These are phyloP conservation scores for Dipodomys spectabilis DNA, from an alignment of 2,113 vertebrate genomes.

Conservation along the genomic window DNA sequence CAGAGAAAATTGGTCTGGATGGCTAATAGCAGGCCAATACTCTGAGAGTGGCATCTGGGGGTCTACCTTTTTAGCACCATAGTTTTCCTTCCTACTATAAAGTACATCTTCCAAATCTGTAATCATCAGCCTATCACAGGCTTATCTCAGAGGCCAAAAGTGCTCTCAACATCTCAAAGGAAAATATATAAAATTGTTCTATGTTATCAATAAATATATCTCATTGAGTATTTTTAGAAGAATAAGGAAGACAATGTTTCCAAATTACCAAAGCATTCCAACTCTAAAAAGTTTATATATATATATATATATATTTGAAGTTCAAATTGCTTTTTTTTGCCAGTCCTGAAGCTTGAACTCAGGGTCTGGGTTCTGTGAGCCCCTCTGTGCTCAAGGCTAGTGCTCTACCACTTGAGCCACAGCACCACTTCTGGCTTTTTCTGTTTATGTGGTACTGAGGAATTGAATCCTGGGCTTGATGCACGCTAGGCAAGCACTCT, in stretches of 20 bases:
- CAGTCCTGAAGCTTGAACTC: too few species aligned
- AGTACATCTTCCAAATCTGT: neutral
- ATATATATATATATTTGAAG: neutral
- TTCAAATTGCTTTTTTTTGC: neutral
- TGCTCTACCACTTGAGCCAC: too few species aligned
- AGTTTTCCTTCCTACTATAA: neutral
- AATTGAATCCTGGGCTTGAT: too few species aligned
- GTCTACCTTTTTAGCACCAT: neutral
- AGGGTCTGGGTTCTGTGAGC: too few species aligned
- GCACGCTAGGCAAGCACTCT: too few species aligned
- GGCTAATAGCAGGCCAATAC: neutral
- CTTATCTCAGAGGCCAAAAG: constrained; percentile 15
- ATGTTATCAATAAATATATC: constrained; percentile 18
- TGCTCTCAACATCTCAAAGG: constrained; percentile 1
- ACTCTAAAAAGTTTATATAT: neutral
- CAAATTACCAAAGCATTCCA: neutral
- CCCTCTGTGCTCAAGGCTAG: too few species aligned
- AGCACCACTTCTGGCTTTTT: too few species aligned
- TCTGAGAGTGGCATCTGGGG: neutral
- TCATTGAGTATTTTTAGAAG: neutral
- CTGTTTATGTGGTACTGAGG: too few species aligned
- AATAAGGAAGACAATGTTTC: neutral
- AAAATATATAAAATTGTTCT: neutral
- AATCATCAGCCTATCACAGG: neutral
- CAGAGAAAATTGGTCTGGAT: neutral